Conservation (phyloP, 2,888 invertebrate species). For the Xanthia icteritia region DNA sequence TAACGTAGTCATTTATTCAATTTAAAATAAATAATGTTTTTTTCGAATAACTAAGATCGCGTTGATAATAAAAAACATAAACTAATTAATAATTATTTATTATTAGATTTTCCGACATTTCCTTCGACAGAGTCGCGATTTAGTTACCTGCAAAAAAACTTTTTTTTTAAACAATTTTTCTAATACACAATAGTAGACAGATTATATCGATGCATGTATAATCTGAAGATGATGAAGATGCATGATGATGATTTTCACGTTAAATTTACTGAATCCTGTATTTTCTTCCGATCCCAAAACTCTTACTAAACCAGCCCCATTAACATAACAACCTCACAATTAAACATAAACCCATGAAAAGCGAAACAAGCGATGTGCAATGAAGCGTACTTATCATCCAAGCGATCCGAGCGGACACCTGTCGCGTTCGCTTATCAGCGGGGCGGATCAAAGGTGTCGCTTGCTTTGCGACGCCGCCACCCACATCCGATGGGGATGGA, state of each 20-base stretch:
- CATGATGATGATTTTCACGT: no score
- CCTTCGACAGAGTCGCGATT: no score
- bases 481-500: conserved; percentile 33
- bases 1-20: background rate
- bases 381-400: conserved; percentile 38
- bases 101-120: background rate
- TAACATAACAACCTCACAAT: conserved; percentile 28
- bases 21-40: background rate
- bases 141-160: no score
- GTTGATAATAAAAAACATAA: no score
- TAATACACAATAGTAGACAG: no score
- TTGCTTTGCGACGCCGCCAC: conserved; percentile 38
- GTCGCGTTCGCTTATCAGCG: conserved; percentile 53
- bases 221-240: no score
- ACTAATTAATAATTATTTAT: background rate
- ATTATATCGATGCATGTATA: no score
- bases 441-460: conserved; percentile 56
- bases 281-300: background rate
- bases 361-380: conserved; percentile 37
- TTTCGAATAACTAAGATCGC: no score
- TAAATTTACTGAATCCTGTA: background rate
- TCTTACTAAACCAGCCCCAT: background rate
- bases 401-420: conserved; percentile 39
- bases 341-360: conserved; percentile 47
- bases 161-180: no score